These are phyloP conservation scores for Antennarius maculatus DNA, from an alignment of 2,797 vertebrate species.

Conservation along the genomic window DNA sequence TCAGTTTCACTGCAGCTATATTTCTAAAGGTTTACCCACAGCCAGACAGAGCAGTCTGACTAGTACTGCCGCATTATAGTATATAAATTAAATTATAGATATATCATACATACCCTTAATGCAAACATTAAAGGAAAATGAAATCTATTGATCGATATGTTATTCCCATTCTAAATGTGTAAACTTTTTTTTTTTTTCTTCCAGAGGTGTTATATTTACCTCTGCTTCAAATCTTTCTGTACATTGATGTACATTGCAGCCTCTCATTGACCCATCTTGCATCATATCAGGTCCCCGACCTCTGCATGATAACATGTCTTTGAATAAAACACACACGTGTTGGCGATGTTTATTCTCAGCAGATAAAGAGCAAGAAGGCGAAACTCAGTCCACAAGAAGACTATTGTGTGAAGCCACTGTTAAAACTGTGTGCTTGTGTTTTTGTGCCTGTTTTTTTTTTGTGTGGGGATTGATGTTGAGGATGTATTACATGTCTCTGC, in stretches of 20 bases:
- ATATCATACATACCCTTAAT: too few species aligned
- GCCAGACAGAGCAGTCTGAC: too few species aligned
- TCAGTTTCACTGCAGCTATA: conserved; percentile 6
- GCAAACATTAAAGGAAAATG: background rate
- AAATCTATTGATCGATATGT: background rate
- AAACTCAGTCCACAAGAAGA: background rate
- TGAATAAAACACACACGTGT: conserved; percentile 21
- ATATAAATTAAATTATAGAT: too few species aligned
- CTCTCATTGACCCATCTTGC: conserved; percentile 8
- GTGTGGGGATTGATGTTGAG: background rate
- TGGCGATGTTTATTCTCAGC: conserved; percentile 49
- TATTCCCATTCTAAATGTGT: too few species aligned
- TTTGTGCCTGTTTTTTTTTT: too few species aligned
- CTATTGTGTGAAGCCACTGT: background rate
- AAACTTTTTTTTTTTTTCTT: background rate
- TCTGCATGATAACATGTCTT: conserved; percentile 28
- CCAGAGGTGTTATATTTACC: background rate
- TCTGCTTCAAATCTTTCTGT: background rate
- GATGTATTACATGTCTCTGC: background rate
- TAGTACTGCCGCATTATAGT: too few species aligned
- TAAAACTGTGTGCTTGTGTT: background rate
- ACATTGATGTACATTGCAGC: background rate
- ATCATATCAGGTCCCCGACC: conserved; percentile 36
- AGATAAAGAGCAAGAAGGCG: conserved; percentile 31
- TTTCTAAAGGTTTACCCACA: conserved; percentile 5